phyloP scores from a whole-genome alignment of 2,113 vertebrate species.

The Entelurus aequoreus region DNA sequence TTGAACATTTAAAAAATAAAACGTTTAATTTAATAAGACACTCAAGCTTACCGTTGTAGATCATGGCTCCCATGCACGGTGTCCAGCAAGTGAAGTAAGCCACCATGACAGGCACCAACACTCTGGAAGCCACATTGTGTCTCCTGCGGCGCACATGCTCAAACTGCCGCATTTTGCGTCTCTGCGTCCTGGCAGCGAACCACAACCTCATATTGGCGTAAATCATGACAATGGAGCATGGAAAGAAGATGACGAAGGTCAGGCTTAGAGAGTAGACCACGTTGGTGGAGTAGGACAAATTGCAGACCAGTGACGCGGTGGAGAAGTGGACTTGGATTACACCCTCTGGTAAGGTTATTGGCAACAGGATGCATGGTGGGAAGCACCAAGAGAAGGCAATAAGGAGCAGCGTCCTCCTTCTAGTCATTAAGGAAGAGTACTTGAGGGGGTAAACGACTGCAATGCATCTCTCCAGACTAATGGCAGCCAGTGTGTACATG shows the following conservation, averaged over 20 bases:
- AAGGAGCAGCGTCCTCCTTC: slow-evolving; percentile 60
- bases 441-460: slow-evolving; percentile 78
- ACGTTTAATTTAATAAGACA: no score
- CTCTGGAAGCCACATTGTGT: slow-evolving; percentile 70
- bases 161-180: slow-evolving; percentile 57
- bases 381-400: slow-evolving; percentile 77
- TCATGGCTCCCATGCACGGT: slow-evolving; percentile 76
- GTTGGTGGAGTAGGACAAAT: slow-evolving; percentile 78
- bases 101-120: slow-evolving; percentile 76
- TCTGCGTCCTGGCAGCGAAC: slow-evolving; percentile 73
- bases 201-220: slow-evolving; percentile 77
- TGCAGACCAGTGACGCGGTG: slow-evolving; percentile 76
- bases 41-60: slow-evolving; percentile 75
- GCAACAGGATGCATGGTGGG: slow-evolving; percentile 69
- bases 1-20: no score
- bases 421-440: slow-evolving; percentile 71
- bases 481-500: slow-evolving; percentile 77
- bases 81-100: slow-evolving; percentile 81
- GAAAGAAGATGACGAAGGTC: slow-evolving; percentile 76
- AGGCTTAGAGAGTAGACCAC: slow-evolving; percentile 69
- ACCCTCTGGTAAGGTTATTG: slow-evolving; percentile 70
- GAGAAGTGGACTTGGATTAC: slow-evolving; percentile 79
- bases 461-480: slow-evolving; percentile 77
- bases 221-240: slow-evolving; percentile 76
- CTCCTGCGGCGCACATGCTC: slow-evolving; percentile 43